Evolutionary conservation across 2,888 invertebrate species (phyloP), one percentile per base, ranked within the genome.

Genomic region (Quadroppia sp.): DNA sequence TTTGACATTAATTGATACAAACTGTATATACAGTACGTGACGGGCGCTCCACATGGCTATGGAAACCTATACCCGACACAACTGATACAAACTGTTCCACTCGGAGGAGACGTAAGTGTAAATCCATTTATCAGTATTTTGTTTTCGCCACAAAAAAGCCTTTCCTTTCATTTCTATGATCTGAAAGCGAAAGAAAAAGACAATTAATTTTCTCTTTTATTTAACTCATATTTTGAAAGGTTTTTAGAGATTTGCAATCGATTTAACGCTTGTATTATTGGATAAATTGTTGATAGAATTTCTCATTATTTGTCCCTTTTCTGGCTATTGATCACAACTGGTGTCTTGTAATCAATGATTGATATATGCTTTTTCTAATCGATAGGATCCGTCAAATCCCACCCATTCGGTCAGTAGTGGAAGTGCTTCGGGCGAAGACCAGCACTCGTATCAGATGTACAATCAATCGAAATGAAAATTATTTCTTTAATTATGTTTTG

Each of bases 341-440:
- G n/a, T n/a, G n/a, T n/a, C n/a, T n/a, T n/a, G n/a, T n/a, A n/a
- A n/a, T n/a, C n/a, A n/a, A n/a, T n/a, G n/a, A n/a, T n/a, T n/a
- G n/a, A n/a, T n/a, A n/a, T n/a, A n/a, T n/a, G n/a, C n/a, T n/a
- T n/a, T n/a, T n/a, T n/a, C n/a, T n/a, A 1, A 56, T 28, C 56
- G 25, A 56, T 36, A 77, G 76, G 78, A 78, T 69, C 74, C 76
- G 25, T 77, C 77, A 71, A 77, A 75, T 75, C 75, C 76, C 45
- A 74, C 30, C 67, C 77, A 76, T 64, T 74, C 76, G 73, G 76
- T 75, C 25, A 77, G 77, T 76, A 76, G 77, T 48, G 74, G 75
- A 25, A 76, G 75, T 45, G 74, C 77, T 64, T 77, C 76, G 17
- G 78, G 76, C 73, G 79, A 79, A 69, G 79, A 79, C 73, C 78